Evolutionary conservation across 1,140 invertebrate genomes (phyloP), one percentile per base, ranked within the genome.

Genomic region (Eumeta japonica): DNA sequence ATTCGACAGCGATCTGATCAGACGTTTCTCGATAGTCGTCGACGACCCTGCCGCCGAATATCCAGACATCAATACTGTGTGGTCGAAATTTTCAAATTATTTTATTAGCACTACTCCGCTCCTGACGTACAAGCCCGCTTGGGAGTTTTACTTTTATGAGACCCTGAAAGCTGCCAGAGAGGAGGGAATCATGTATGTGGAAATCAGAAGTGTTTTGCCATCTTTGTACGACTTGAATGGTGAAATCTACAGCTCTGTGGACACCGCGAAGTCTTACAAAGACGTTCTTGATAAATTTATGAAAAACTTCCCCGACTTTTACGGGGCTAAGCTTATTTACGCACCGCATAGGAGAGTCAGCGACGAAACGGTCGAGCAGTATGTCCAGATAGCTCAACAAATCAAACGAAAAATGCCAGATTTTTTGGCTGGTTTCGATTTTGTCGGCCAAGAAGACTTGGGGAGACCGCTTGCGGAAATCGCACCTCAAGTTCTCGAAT

Each of bases 151-250:
- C 56, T 83, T 85, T 48, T 85, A 85, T 46, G 81, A 84, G 47
- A 79, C 81, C 4, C 70, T 93, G 3, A 62, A 81, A 45, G 84
- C 89, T 47, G 75, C 88, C 4, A 81, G 84, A 46, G 77, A 85
- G 1, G 90, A 94, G 50, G 88, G 90, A 56, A 75, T 93, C 0
- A 82, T 89, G 72, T 92, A 91, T 47, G 48, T 89, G 0, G 90
- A 94, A 76, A 56, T 92, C 59, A 43, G 81, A 58, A 42, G 73
- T 81, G 43, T 79, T 62, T 48, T 81, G 15, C 80, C 79, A 1
- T 28, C 62, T 37, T 51, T 87, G 0, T 87, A 87, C 42, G 82
- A 86, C 45, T 52, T 87, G 15, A 62, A 88, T 27, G 86, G 84
- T 0, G 83, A 68, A 0, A 28, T 43, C 3, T 82, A 82, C 31